A percentile compares a stretch with the other conserved stretches of the same genome.
phyloP scores from a whole-genome alignment of 2,888 invertebrate genomes.

The Agrotis ipsilon region DNA sequence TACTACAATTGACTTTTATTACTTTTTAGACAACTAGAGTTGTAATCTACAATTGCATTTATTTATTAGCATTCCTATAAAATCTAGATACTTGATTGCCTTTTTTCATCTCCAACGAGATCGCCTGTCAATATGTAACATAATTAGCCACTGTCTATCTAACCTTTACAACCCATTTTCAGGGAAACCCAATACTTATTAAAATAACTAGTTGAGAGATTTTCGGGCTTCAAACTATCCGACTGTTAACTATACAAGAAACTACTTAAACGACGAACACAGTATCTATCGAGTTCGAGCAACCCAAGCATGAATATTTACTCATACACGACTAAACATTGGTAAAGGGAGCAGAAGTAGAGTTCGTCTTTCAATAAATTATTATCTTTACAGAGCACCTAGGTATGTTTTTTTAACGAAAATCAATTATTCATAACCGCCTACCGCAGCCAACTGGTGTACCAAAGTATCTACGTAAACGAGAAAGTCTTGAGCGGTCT shows the following conservation, averaged over 20 bases:
- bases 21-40: not conserved
- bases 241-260: not conserved
- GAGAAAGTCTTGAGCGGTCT: slow-evolving; percentile 27
- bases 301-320: slow-evolving; percentile 2
- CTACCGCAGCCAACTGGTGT: not conserved
- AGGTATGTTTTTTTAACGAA: slow-evolving; percentile 12
- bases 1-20: not conserved
- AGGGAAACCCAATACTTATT: not conserved
- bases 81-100: too few species aligned
- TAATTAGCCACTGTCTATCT: not conserved
- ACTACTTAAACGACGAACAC: not conserved
- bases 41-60: not conserved
- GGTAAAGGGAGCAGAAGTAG: not conserved
- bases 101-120: too few species aligned
- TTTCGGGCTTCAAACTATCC: not conserved
- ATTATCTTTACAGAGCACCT: not conserved
- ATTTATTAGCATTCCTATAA: too few species aligned
- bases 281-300: not conserved
- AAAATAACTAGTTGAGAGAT: not conserved
- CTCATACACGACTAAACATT: not conserved
- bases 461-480: slow-evolving; percentile 1
- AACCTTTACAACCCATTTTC: not conserved
- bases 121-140: too few species aligned
- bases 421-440: slow-evolving; percentile 11
- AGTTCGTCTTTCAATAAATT: not conserved